phyloP scores from a whole-genome alignment of 2,888 invertebrate genomes.

The Lycophotia porphyrea region DNA sequence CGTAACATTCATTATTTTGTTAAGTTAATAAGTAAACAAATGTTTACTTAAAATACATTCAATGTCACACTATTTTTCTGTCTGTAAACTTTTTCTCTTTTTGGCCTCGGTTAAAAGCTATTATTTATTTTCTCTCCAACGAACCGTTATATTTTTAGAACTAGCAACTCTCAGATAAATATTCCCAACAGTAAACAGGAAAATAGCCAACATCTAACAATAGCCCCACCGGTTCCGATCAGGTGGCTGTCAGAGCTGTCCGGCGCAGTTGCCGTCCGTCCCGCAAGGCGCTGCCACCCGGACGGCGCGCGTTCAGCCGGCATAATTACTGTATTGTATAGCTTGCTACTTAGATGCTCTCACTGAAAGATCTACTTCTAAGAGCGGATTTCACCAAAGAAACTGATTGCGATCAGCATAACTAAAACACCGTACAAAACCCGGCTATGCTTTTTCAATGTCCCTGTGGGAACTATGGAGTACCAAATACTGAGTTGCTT shows the following conservation, averaged over 20 bases:
- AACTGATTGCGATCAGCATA: neutral
- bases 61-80: neutral
- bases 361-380: neutral
- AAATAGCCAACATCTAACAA: constrained; percentile 12
- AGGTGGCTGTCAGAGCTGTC: constrained; percentile 36
- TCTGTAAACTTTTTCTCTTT: neutral
- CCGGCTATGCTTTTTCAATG: neutral
- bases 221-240: constrained; percentile 5
- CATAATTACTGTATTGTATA: constrained; percentile 26
- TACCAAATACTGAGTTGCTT: neutral
- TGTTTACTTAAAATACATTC: neutral
- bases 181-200: constrained; percentile 6
- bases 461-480: neutral
- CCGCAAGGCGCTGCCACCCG: constrained; percentile 8
- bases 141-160: neutral
- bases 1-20: neutral
- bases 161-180: neutral
- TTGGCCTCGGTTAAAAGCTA: neutral
- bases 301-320: constrained; percentile 18
- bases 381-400: neutral
- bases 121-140: neutral
- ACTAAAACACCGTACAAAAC: neutral
- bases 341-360: neutral
- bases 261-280: constrained; percentile 26
- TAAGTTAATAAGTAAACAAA: neutral